A percentile compares a stretch with the other conserved stretches of the same genome.
These are phyloP conservation scores for Venustaconcha ellipsiformis DNA, from an alignment of 1,140 invertebrate species.

Conservation along the genomic window DNA sequence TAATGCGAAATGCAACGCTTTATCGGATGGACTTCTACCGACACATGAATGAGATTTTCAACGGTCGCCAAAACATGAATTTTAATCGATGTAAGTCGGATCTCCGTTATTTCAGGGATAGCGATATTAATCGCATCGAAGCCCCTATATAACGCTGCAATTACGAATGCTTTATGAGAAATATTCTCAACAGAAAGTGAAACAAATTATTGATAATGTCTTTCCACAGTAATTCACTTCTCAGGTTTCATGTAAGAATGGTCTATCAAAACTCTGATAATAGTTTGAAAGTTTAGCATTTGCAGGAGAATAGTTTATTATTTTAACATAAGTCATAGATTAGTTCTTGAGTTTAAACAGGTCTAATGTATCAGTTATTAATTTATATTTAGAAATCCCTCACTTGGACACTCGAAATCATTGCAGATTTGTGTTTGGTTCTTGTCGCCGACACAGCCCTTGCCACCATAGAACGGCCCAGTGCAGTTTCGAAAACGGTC, in stretches of 20 bases:
- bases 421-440: conserved; percentile 41
- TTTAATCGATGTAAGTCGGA: no score
- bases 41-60: no score
- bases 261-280: neutral
- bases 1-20: no score
- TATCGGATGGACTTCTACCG: no score
- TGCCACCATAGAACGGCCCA: conserved; percentile 43
- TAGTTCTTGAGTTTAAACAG: neutral
- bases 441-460: conserved; percentile 37
- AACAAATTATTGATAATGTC: no score
- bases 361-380: neutral
- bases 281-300: neutral
- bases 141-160: no score
- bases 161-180: no score
- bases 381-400: conserved; percentile 7
- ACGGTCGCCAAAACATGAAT: no score
- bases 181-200: no score
- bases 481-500: conserved; percentile 38
- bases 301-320: neutral
- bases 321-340: neutral
- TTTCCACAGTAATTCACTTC: neutral
- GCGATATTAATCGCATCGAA: no score
- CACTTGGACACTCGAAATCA: conserved; percentile 42
- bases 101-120: no score
- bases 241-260: neutral